Evolutionary conservation across 2,888 invertebrate species (phyloP).

Genomic region (Zele albiditarsus): DNA sequence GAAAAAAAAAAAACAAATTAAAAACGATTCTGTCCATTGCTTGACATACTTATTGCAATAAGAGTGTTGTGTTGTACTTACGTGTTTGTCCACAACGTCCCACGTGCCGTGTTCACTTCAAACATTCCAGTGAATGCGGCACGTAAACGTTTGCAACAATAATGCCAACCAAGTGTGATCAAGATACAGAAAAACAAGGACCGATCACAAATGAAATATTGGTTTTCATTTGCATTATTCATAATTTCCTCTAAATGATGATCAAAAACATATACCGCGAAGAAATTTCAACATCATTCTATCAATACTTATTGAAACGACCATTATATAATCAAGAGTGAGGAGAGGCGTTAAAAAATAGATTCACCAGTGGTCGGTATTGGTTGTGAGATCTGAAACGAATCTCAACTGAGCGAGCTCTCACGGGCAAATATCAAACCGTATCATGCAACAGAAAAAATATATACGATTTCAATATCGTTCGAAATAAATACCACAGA

Average conservation of each 20-base stretch:
- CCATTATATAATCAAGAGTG: slow-evolving; percentile 10
- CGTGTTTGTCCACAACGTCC: slow-evolving; percentile 7
- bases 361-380: slow-evolving; percentile 40
- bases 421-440: slow-evolving; percentile 12
- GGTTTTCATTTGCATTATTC: too few species aligned
- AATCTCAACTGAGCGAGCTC: slow-evolving; percentile 18
- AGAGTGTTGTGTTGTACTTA: slow-evolving; percentile 16
- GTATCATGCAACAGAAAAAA: slow-evolving; percentile 17
- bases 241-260: neutral
- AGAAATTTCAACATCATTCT: neutral
- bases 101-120: slow-evolving; percentile 2
- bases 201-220: slow-evolving; percentile 19
- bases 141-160: slow-evolving; percentile 10
- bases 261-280: neutral
- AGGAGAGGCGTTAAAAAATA: slow-evolving; percentile 31
- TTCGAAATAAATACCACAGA: neutral
- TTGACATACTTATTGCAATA: slow-evolving; percentile 6
- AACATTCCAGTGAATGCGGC: neutral
- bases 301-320: neutral
- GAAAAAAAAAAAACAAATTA: neutral
- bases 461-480: neutral
- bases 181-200: slow-evolving; percentile 5
- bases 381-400: slow-evolving; percentile 43
- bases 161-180: slow-evolving; percentile 16
- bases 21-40: neutral